phyloP scores from a whole-genome alignment of 2,113 vertebrate species.

The Heteronetta atricapilla region DNA sequence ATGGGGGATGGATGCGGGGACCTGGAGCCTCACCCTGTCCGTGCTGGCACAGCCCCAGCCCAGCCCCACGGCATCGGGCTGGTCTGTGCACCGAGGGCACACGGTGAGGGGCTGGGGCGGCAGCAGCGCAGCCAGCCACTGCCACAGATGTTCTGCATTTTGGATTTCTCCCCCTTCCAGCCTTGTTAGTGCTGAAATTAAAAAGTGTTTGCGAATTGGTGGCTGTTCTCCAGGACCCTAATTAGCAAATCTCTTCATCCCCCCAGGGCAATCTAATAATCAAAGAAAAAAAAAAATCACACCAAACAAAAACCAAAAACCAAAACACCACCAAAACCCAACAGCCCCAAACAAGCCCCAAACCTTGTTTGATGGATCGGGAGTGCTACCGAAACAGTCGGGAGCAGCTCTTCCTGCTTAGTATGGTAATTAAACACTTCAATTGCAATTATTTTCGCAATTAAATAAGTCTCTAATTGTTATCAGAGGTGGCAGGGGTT shows the following conservation, averaged over 20 bases:
- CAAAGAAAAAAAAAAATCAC: background rate
- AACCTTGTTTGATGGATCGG: constrained; percentile 63
- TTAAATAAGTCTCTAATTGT: constrained; percentile 78
- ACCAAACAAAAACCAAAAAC: background rate
- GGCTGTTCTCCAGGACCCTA: constrained; percentile 66
- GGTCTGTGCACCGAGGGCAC: background rate
- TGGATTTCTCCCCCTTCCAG: constrained; percentile 1
- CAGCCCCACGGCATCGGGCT: fast-evolving
- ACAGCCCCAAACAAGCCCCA: constrained; percentile 54
- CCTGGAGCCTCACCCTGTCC: background rate
- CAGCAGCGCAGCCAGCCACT: background rate
- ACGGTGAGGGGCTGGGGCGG: background rate
- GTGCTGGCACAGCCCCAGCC: background rate
- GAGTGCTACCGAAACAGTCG: constrained; percentile 52
- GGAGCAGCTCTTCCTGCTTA: constrained; percentile 55
- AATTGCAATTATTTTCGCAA: constrained; percentile 81
- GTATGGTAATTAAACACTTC: constrained; percentile 77
- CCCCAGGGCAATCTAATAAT: constrained; percentile 66
- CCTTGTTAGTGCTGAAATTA: constrained; percentile 66
- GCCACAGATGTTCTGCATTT: constrained; percentile 26
- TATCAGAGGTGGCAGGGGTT: constrained; percentile 66
- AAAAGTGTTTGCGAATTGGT: constrained; percentile 65
- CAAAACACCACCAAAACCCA: background rate
- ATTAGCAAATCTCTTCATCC: constrained; percentile 67
- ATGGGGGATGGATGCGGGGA: background rate